Base-by-base conservation (phyloP, 2,888 invertebrate genomes). In the Apodemia duryi region DNA sequence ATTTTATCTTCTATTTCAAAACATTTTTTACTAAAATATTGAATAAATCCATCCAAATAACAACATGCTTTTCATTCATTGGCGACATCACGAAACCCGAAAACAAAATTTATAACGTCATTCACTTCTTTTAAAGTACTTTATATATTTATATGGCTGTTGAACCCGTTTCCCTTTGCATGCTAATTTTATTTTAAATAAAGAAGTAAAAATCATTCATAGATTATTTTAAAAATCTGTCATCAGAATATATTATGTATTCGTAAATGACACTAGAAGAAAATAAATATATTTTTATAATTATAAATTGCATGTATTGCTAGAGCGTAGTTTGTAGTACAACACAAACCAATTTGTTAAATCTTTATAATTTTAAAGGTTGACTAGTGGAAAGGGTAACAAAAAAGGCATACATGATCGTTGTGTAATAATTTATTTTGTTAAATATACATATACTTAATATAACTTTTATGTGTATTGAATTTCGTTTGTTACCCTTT, bases 11-110 rank as follows among this genome's bases (percentile, higher is more conserved):
- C 76, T 70, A 68, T 80, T 79, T 80, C 75, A 75, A 75, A 77
- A 81, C 80, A 81, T 81, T 83, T 78, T 84, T 82, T 82, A 78
- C 81, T 81, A 74, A 73, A 79, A 77, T 81, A 78, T 77, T 79
- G 76, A 86, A 89, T 86, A 88, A 88, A 87, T 81, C 74, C 79
- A 79, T 88, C 84, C 75, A 75, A 84, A 73, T 80, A 77, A 79
- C 77, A 77, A 84, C 77, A 80, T 84, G 90, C 88, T 89, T 91
- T 90, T 91, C 90, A 91, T 89, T 90, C 85, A 89, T 88, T 84
- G 86, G 82, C 84, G 78, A 65, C 62, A 60, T 66, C 65, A 65
- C 63, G 65, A 68, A 64, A 64, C 66, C 65, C 57, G 66, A 62
- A 60, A 66, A 61, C 61, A 67, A 65, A 67, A 66, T 70, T 66